Base-by-base conservation (phyloP, 2,888 invertebrate species). In the Xanthostigma xanthostigma region DNA sequence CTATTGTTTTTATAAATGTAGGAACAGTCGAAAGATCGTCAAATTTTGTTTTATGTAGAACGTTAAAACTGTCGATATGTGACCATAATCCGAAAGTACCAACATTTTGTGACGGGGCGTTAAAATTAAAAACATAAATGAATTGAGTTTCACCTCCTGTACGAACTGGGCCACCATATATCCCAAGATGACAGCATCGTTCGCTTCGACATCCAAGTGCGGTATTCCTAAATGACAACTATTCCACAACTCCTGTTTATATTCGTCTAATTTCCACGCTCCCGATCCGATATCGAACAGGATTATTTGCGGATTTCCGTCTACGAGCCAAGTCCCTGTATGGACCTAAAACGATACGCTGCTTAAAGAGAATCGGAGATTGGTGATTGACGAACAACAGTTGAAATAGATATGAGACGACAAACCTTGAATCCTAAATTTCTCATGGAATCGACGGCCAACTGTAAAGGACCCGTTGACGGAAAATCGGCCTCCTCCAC, bases 281-380 rank as follows among this genome's bases (percentile, higher is more conserved):
- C 87, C 95, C 1, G 93, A 92, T 1, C 93, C 91, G 62, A 99
- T 89, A 66, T 99, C 98, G 71, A 99, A 96, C 4, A 99, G 74
- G 47, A 99, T 83, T 40, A 99, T 85, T 67, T 94, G 94, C 0
- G 98, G 98, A 71, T 95, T 97, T n/a, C 98, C 98, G 62, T 99
- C 98, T 2, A 99, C 98, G 44, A 99, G 69, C 98, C 98, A 98
- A 3, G 95, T 84, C n/a, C 98, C 98, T 36, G 91, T 93, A 61
- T 89, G 83, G 9, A 94, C 74, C 86, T 89, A 60, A 27, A 62
- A 58, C 52, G 51, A 40, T 42, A 2, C 11, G 42, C 33, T 42
- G 8, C 27, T 36, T 17, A 34, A 41, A 41, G 11, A 41, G 4
- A 17, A 41, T 13, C 14, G n/a, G 11, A 9, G 14, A 5, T 9